These are phyloP conservation scores for Bombycilla garrulus DNA, from an alignment of 2,113 vertebrate species.

Conservation along the genomic window DNA sequence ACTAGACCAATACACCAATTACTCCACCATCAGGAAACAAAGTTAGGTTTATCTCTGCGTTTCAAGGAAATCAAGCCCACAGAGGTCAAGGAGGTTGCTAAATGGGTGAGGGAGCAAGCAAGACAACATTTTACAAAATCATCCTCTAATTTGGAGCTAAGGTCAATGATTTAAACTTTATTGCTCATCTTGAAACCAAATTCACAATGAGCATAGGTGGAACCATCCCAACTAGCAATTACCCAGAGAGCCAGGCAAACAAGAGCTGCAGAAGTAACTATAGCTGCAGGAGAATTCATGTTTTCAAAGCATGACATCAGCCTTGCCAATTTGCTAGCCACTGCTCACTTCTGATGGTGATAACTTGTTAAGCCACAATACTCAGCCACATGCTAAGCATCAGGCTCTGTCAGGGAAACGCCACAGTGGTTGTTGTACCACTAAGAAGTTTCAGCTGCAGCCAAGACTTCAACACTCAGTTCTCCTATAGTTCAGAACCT, in stretches of 20 bases:
- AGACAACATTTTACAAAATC: neutral
- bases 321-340: neutral
- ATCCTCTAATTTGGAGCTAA: slow-evolving; percentile 37
- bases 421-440: neutral
- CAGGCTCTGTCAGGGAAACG: neutral
- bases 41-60: neutral
- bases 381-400: neutral
- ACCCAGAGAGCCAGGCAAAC: slow-evolving; percentile 1
- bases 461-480: neutral
- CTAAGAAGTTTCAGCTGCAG: neutral
- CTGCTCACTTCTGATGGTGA: slow-evolving; percentile 9
- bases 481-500: neutral
- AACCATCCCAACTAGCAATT: slow-evolving; percentile 49
- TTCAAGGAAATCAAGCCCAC: slow-evolving; percentile 9
- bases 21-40: neutral
- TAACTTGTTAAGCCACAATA: slow-evolving; percentile 47
- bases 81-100: slow-evolving; percentile 26
- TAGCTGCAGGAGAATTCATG: neutral
- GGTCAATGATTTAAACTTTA: slow-evolving; percentile 32
- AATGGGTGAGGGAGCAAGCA: neutral
- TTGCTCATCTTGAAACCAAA: slow-evolving; percentile 27
- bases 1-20: neutral
- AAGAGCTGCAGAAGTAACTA: slow-evolving; percentile 11
- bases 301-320: neutral
- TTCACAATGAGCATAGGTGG: slow-evolving; percentile 32